Percentiles rank a stretch among this genome's conserved stretches.
These are phyloP conservation scores for Camponotus pennsylvanicus DNA, from an alignment of 1,140 invertebrate genomes.

Conservation along the genomic window DNA sequence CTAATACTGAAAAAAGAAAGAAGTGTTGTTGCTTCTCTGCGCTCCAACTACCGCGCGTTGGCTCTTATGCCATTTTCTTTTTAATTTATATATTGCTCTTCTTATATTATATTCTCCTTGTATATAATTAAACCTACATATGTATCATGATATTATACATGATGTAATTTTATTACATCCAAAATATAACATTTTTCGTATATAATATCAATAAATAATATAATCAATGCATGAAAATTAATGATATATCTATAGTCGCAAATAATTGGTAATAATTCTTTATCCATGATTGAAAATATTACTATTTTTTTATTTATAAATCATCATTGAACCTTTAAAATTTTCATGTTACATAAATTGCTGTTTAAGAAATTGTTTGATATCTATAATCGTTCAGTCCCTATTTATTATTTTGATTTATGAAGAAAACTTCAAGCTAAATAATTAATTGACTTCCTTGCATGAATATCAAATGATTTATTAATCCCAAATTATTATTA, in stretches of 20 bases:
- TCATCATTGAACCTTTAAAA: not conserved
- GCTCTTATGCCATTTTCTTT: too few relatives aligned
- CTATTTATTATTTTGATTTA: not conserved
- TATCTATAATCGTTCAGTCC: not conserved
- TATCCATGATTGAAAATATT: not conserved
- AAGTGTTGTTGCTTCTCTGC: too few relatives aligned
- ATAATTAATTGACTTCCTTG: not conserved
- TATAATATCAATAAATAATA: not conserved
- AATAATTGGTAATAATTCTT: not conserved
- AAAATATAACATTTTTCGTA: not conserved
- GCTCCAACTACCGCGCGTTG: too few relatives aligned
- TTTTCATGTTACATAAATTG: not conserved
- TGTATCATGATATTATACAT: not conserved
- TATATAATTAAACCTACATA: not conserved
- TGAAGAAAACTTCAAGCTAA: not conserved
- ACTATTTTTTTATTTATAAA: slow-evolving; percentile 4
- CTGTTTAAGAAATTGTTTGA: not conserved
- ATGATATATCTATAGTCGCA: not conserved
- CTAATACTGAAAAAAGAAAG: too few relatives aligned
- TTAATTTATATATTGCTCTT: too few relatives aligned
- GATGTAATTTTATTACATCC: not conserved
- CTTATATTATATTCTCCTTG: not conserved
- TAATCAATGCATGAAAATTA: not conserved
- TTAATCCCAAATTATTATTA: not conserved
- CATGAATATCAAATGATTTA: not conserved